Evolutionary conservation across 2,888 invertebrate species (phyloP), one percentile per base, ranked within the genome.

Genomic region (Hoplodrina ambigua): DNA sequence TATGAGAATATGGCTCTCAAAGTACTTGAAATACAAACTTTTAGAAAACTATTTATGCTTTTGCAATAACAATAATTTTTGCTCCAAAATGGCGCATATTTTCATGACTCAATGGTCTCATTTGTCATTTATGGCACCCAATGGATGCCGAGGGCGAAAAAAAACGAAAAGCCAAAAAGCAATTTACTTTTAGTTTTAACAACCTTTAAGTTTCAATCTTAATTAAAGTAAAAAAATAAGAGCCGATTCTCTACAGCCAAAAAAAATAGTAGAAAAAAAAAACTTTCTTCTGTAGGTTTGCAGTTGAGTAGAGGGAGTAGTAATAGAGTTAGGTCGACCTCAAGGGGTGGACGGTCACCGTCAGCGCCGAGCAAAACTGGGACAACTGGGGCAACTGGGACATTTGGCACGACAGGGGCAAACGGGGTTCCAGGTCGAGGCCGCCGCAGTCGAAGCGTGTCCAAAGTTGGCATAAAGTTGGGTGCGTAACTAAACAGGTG

Each of bases 241-340:
- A 92, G 91, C 90, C 89, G 87, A 81, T 89, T 90, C 91, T 92
- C 90, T 85, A 60, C 78, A 89, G 89, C 87, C 87, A 86, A 86
- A 86, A 86, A 85, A 85, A 84, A 86, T 77, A 88, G 88, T 81
- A 90, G 91, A 89, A 88, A 89, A 74, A 66, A 71, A 88, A 84
- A 87, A 86, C 86, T 91, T 93, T 94, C 90, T 94, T 91, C 93
- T 94, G 93, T 97, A 95, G 96, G 97, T 93, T 96, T 97, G 93
- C 96, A 97, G 95, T 97, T 97, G 94, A 96, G 96, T 95, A 96
- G 96, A 93, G 96, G 96, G 83, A 93, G 95, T 92, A 96, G 96
- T 94, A 95, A 94, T 94, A 96, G 96, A 89, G 94, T 96, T 92
- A 96, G 96, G 91, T 96, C 96, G 78, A 91, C 96, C 76, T 94